Base-by-base conservation (phyloP, 2,797 vertebrate species). In the Pseudochirops corinnae region DNA sequence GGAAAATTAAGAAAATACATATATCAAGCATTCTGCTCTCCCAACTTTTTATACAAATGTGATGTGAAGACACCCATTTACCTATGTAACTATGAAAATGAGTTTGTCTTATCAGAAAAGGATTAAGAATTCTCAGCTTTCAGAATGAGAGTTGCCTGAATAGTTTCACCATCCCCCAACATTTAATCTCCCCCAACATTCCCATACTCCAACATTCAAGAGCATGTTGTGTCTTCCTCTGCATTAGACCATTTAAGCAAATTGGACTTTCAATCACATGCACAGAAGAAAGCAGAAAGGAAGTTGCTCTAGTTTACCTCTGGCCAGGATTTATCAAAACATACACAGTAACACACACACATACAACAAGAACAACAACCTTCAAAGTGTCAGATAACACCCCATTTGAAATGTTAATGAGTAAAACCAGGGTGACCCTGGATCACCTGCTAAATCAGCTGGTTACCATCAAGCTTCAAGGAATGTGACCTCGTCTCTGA, bases 371-470 rank as follows among this genome's bases (percentile, higher is more conserved):
- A 7, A 55, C 53, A 55, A 55, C 53, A 55, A 56, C n/a, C 46
- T 82, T 11, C 26, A 53, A 26, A 60, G 58, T 97, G 94, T 95
- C 96, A 97, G 95, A 53, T 31, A 96, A 92, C 94, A 92, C 90
- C 91, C 67, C 3, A n/a, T 94, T 31, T 96, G 95, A 97, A 93
- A 57, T 95, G 95, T 97, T 96, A 94, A 95, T 96, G 96, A 98
- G 97, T 90, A 96, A 95, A 94, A 94, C 93, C 29, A 74, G 18
- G 10, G 28, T 97, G 96, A 93, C 96, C 96, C 67, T 90, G 56
- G 39, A 90, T 90, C 52, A 33, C 92, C 92, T 92, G 92, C 74
- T 97, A 93, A 95, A 94, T 97, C 1, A 5, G 90, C 93, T 91
- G 92, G 96, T 29, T 95, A 95, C 95, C 96, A 94, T 39, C 58